Evolutionary conservation across 2,888 invertebrate species (phyloP).

Genomic region (Patella ulyssiponensis): DNA sequence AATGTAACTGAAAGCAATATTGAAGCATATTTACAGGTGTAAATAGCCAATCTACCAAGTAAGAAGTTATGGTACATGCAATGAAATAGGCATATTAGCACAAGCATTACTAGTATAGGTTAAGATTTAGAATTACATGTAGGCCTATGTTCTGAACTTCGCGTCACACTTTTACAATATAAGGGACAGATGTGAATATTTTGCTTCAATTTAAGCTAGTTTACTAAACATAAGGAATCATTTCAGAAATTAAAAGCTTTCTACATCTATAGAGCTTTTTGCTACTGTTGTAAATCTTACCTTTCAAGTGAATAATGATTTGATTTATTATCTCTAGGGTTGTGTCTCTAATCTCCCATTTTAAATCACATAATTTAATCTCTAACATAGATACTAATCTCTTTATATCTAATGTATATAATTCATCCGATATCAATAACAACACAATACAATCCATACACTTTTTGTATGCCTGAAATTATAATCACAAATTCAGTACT

Average conservation of each 20-base stretch:
- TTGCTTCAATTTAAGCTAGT: background rate
- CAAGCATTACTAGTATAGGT: too few relatives aligned
- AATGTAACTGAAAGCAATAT: too few relatives aligned
- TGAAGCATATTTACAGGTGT: too few relatives aligned
- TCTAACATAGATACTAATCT: slow-evolving; percentile 22
- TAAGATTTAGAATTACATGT: too few relatives aligned
- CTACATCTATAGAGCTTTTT: background rate
- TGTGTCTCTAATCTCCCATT: slow-evolving; percentile 43
- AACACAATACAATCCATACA: slow-evolving; percentile 11
- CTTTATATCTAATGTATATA: background rate
- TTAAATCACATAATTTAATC: slow-evolving; percentile 32
- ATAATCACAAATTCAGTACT: background rate
- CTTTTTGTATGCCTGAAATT: slow-evolving; percentile 9
- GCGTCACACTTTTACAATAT: too few relatives aligned
- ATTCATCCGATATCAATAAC: background rate
- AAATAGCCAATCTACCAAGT: too few relatives aligned
- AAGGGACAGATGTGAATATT: too few relatives aligned
- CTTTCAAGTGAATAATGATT: slow-evolving; percentile 13
- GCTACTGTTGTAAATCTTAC: slow-evolving; percentile 7
- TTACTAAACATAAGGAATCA: background rate
- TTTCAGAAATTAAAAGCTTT: background rate
- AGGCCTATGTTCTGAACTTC: too few relatives aligned
- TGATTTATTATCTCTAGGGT: slow-evolving; percentile 32
- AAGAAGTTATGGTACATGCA: too few relatives aligned
- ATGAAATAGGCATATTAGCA: too few relatives aligned